Evolutionary conservation across 2,888 invertebrate genomes (phyloP), one percentile per base, ranked within the genome.

Genomic region (Criorhina ranunculi): DNA sequence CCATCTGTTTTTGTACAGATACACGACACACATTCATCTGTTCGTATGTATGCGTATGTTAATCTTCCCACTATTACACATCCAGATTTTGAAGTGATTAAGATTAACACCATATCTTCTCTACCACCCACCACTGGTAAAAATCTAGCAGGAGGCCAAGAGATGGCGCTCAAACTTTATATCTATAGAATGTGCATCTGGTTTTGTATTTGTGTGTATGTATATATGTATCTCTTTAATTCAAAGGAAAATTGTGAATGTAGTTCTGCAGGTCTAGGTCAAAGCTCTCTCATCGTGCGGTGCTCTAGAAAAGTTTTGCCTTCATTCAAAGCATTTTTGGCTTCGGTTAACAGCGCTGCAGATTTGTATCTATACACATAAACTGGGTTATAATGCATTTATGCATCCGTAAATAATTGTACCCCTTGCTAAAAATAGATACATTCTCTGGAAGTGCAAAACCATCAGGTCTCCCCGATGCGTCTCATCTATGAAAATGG

Each of bases 181-280:
- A 75, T 46, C 11, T 59, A 40, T 53, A 64, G n/a, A 42, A 57
- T 35, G 37, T 76, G 66, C 59, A 76, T 40, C 53, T 75, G 24
- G 24, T 24, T n/a, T n/a, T n/a, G n/a, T n/a, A n/a, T n/a, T n/a
- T n/a, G 4, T 24, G 4, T 24, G 4, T 4, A 1, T 4, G 24
- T 24, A 1, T 60, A 40, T 49, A 40, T 62, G 55, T 44, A 57
- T 55, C 70, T 59, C 64, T 31, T 69, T 53, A 37, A 55, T 55
- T 51, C 53, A 15, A 42, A 40, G 57, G 29, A 64, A 49, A 59
- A 57, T 70, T 57, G 15, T 57, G 42, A 81, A 81, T 82, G 69
- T 77, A 77, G 82, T 70, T 82, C 64, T 82, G 64, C 82, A 82
- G 82, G 82, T 82, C 82, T 82, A 82, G 82, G 82, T 82, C 82